A percentile compares a stretch with the other conserved stretches of the same genome.
Evolutionary conservation across 2,888 invertebrate species (phyloP).

Genomic region (Herminia tarsipennalis): DNA sequence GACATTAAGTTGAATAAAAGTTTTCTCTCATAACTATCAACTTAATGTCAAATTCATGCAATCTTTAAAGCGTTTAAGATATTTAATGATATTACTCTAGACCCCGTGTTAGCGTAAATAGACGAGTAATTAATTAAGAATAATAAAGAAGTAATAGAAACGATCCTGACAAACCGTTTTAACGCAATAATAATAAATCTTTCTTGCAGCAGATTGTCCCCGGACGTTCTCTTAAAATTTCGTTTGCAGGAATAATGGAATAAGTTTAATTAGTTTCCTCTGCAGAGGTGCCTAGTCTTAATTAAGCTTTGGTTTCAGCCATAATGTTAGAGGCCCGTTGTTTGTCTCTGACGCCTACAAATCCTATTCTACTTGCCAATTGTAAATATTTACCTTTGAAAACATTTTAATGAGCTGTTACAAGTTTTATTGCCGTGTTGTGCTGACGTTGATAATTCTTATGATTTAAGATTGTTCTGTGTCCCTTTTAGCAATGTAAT

Average conservation of each 20-base stretch:
- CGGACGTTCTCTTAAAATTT: slow-evolving; percentile 68
- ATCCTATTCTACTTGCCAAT: slow-evolving; percentile 41
- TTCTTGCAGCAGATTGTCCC: slow-evolving; percentile 58
- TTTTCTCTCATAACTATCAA: no score
- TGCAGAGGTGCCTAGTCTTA: slow-evolving; percentile 73
- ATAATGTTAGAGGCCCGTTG: slow-evolving; percentile 58
- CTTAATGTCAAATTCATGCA: no score
- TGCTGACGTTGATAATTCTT: not conserved
- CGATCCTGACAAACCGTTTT: slow-evolving; percentile 43
- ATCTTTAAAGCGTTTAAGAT: no score
- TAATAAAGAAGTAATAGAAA: slow-evolving; percentile 36
- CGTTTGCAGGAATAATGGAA: slow-evolving; percentile 75
- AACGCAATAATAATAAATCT: slow-evolving; percentile 62
- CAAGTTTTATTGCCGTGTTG: slow-evolving; percentile 8
- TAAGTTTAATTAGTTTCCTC: slow-evolving; percentile 80
- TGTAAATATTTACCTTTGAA: slow-evolving; percentile 32
- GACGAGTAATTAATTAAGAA: slow-evolving; percentile 12
- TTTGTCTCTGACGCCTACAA: slow-evolving; percentile 56
- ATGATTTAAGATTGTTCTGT: not conserved
- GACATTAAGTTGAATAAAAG: no score
- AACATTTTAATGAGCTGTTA: slow-evolving; percentile 18
- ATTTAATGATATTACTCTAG: no score
- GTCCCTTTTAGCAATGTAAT: no score
- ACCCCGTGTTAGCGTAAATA: no score
- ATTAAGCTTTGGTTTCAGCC: slow-evolving; percentile 73